Conservation (phyloP, 2,797 vertebrate genomes). For the Crypturellus tataupa region DNA sequence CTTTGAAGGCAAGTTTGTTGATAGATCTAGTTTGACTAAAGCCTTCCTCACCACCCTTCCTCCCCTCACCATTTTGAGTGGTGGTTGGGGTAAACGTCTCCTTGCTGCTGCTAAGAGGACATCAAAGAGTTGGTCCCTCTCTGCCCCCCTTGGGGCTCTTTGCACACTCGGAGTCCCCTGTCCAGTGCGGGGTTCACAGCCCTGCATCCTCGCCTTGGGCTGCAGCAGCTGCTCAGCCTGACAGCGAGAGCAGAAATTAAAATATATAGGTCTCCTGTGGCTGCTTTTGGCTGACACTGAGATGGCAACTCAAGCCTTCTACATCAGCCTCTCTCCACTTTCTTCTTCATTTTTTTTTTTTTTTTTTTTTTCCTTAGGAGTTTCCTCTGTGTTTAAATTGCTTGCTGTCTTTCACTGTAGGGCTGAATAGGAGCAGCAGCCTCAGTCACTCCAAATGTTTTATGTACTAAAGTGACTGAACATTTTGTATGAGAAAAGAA, state of each 20-base stretch:
- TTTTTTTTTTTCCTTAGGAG: conserved; percentile 21
- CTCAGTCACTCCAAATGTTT: conserved; percentile 29
- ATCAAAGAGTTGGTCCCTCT: background rate
- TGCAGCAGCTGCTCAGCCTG: conserved; percentile 59
- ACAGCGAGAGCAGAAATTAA: conserved; percentile 62
- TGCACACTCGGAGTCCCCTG: background rate
- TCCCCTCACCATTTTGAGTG: background rate
- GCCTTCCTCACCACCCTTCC: background rate
- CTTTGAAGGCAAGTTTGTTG: background rate
- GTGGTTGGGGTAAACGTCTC: background rate
- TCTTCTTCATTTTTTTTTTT: conserved; percentile 43
- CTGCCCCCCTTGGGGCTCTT: background rate
- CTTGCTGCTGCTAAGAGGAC: background rate
- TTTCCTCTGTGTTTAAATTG: conserved; percentile 27
- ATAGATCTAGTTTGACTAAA: background rate
- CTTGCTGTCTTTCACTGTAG: background rate
- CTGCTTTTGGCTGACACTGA: conserved; percentile 42
- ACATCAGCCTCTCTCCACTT: conserved; percentile 44
- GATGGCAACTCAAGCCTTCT: conserved; percentile 38
- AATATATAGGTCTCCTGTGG: conserved; percentile 55
- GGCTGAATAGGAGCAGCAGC: background rate
- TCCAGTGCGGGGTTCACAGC: conserved; percentile 49
- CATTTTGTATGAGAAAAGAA: conserved; percentile 9
- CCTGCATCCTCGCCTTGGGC: background rate
- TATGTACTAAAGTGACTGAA: conserved; percentile 36